phyloP scores from a whole-genome alignment of 2,888 invertebrate genomes.

The Dorcus parallelipipedus region DNA sequence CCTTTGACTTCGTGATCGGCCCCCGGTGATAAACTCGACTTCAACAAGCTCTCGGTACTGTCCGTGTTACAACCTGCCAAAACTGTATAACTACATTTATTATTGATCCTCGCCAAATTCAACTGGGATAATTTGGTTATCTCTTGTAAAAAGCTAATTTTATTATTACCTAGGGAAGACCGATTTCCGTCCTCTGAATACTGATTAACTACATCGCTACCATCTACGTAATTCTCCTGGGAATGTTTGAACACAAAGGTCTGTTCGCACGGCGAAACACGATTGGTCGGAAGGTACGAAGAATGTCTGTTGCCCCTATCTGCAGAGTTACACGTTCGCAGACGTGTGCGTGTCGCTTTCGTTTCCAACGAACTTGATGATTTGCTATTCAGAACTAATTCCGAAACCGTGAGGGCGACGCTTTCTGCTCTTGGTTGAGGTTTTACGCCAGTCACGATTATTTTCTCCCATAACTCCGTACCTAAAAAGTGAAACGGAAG shows the following conservation, averaged over 20 bases:
- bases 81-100: constrained; percentile 69
- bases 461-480: constrained; percentile 69
- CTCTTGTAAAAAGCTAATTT: constrained; percentile 58
- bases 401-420: constrained; percentile 63
- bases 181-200: constrained; percentile 34
- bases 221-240: constrained; percentile 49
- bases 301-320: constrained; percentile 46
- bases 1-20: constrained; percentile 29
- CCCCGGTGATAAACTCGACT: constrained; percentile 32
- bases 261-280: constrained; percentile 44
- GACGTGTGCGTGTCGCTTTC: constrained; percentile 34
- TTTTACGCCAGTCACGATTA: constrained; percentile 58
- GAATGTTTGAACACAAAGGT: constrained; percentile 50
- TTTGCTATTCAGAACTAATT: constrained; percentile 48
- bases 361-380: constrained; percentile 27
- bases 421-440: constrained; percentile 70
- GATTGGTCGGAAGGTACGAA: constrained; percentile 47
- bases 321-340: constrained; percentile 43
- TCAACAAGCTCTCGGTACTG: constrained; percentile 62
- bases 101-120: constrained; percentile 62
- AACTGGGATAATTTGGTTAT: constrained; percentile 70
- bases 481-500: neutral
- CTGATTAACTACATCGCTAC: constrained; percentile 40
- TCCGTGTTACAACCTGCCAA: constrained; percentile 58
- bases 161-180: constrained; percentile 28